phyloP scores from a whole-genome alignment of 2,113 vertebrate genomes.

The Pterophyllum scalare region DNA sequence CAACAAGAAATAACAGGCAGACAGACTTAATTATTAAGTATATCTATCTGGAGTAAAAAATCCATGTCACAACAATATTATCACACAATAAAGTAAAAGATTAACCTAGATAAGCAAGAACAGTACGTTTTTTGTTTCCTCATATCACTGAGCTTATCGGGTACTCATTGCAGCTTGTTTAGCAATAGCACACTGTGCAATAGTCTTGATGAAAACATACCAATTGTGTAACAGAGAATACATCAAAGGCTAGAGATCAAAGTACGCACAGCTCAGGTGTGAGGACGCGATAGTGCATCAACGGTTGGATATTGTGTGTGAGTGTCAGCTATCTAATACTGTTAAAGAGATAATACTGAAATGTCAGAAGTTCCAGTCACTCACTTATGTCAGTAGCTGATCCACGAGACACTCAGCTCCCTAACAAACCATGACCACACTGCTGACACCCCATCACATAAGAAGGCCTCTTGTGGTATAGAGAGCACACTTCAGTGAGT shows the following conservation, averaged over 20 bases:
- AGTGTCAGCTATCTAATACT: not conserved
- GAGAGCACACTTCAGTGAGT: slow-evolving; percentile 16
- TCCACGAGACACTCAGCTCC: slow-evolving; percentile 3
- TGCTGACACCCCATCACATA: slow-evolving; percentile 51
- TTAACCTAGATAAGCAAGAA: slow-evolving; percentile 26
- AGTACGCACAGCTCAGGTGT: not conserved
- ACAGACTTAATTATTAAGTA: not conserved
- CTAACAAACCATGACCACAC: slow-evolving; percentile 42
- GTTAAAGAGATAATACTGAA: too few relatives aligned
- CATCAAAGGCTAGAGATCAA: not conserved
- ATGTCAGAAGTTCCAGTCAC: not conserved
- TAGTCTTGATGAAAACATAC: not conserved
- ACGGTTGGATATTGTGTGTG: not conserved
- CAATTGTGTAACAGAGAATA: not conserved
- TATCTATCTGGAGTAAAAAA: not conserved
- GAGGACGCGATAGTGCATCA: not conserved
- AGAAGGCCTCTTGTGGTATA: slow-evolving; percentile 11
- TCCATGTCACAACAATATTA: not conserved
- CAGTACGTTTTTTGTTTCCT: slow-evolving; percentile 7
- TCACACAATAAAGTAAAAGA: not conserved
- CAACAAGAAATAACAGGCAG: not conserved
- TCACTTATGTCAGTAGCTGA: slow-evolving; percentile 15
- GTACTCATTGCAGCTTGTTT: not conserved
- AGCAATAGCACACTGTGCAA: not conserved
- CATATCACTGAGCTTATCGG: slow-evolving; percentile 42